Evolutionary conservation across 1,140 invertebrate genomes (phyloP).

Genomic region (Wiebesia pumilae): DNA sequence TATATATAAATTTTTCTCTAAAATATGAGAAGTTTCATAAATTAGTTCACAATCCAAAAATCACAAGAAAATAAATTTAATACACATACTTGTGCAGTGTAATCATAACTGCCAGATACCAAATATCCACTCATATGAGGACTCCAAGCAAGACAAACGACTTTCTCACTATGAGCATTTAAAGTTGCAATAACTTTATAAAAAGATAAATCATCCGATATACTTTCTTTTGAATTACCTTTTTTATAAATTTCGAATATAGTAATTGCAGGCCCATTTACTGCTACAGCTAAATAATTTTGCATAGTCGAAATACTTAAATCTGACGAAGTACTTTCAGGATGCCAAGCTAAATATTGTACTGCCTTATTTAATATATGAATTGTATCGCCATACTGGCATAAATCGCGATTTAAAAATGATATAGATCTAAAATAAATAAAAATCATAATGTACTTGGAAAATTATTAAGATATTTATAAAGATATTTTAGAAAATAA

Average conservation of each 20-base stretch:
- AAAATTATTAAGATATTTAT: conserved; percentile 11
- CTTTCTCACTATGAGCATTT: conserved; percentile 77
- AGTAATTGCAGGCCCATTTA: conserved; percentile 75
- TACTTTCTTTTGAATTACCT: conserved; percentile 32
- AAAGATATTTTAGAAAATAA: not conserved
- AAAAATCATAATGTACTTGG: conserved; percentile 7
- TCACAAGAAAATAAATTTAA: not conserved
- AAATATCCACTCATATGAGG: conserved; percentile 81
- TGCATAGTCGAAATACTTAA: conserved; percentile 76
- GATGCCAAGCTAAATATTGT: conserved; percentile 83
- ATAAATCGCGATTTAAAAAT: conserved; percentile 63
- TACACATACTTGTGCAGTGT: conserved; percentile 76
- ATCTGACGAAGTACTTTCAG: conserved; percentile 78
- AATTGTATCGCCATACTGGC: conserved; percentile 55
- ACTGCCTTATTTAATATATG: conserved; percentile 77
- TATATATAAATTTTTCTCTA: not conserved
- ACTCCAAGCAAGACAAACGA: conserved; percentile 83
- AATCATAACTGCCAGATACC: conserved; percentile 82
- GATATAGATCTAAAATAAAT: conserved; percentile 61
- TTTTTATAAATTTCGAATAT: conserved; percentile 75
- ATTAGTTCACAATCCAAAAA: not conserved
- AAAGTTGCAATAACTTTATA: conserved; percentile 75
- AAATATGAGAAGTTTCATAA: not conserved
- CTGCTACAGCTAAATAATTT: conserved; percentile 80
- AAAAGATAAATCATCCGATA: conserved; percentile 34